Base-by-base conservation (phyloP, 92 coral and sea anemone genomes). In the Palythoa grandiflora region DNA sequence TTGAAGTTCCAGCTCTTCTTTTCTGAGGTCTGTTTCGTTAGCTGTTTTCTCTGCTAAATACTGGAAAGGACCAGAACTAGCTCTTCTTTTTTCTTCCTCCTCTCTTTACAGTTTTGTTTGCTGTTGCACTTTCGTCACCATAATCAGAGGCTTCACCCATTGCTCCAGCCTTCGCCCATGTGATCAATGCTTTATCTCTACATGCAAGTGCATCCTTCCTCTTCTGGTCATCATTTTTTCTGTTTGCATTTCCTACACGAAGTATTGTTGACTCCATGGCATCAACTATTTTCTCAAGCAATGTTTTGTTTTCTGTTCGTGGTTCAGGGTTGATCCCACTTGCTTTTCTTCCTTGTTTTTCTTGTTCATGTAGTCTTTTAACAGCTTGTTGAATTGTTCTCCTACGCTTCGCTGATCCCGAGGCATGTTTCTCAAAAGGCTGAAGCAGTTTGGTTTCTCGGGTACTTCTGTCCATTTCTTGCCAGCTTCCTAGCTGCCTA, bases 331-430 rank as follows among this genome's bases (percentile, higher is more conserved):
- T 68, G 36, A 89, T 91, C 38, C 96, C 96, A 75, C 92, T 75
- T 75, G 89, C 77, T 63, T 85, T 86, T 37, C 40, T 14, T 85
- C 57, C 84, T 88, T 73, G 59, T 88, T 78, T 91, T 86, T 57
- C n/a, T 57, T 57, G 15, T 17, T 57, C n/a, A 3, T 9, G 88
- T 89, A 93, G 21, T 93, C 92, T 91, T 75, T 60, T 40, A 93
- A 59, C 79, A 93, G 73, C 87, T 93, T 93, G 70, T 91, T 93
- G 75, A 91, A 87, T 39, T 93, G 96, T 38, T 89, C 96, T 44
- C 94, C 59, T 1, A 93, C 96, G 89, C 92, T 91, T 13, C 90
- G 86, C 87, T 91, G 91, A 86, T 91, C 89, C 87, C 87, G 78
- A 6, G 92, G 93, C 68, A 80, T 93, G 71, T 89, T 89, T 59